phyloP scores from a whole-genome alignment of 2,113 vertebrate species.

The Cebus imitator region DNA sequence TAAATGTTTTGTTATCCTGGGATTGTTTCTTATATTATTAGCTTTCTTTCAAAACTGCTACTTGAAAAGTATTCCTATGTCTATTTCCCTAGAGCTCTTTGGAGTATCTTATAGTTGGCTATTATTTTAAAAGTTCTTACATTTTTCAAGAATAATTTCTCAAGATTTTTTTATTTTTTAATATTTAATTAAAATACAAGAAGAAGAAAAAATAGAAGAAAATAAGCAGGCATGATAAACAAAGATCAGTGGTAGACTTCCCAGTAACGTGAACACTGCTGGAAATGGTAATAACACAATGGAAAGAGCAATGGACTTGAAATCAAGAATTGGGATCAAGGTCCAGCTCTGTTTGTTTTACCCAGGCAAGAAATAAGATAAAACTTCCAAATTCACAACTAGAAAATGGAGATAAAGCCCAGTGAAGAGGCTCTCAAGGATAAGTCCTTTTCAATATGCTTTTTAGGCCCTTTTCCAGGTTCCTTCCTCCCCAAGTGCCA shows the following conservation, averaged over 20 bases:
- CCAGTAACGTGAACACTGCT: not conserved
- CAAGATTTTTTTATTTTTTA: not conserved
- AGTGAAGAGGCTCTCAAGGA: not conserved
- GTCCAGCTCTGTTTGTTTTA: not conserved
- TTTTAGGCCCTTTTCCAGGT: not conserved
- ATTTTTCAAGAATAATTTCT: conserved; percentile 31
- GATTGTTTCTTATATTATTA: conserved; percentile 25
- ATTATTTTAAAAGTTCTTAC: conserved; percentile 44
- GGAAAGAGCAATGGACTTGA: not conserved
- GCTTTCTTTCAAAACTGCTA: not conserved
- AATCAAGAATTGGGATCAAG: not conserved
- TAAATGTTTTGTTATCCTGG: not conserved
- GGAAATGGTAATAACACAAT: not conserved
- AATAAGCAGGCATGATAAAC: not conserved
- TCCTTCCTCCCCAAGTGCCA: not conserved
- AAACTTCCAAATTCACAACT: not conserved
- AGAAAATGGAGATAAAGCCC: not conserved
- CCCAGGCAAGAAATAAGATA: not conserved
- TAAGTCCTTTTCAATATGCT: not conserved
- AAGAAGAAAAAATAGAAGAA: not conserved
- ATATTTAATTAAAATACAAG: conserved; percentile 22
- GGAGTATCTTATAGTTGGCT: not conserved
- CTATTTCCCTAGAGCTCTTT: conserved; percentile 53
- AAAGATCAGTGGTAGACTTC: not conserved
- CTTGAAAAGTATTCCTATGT: conserved; percentile 47